Evolutionary conservation across 2,888 invertebrate genomes (phyloP), one percentile per base, ranked within the genome.

Genomic region (Mactromeris polynyma): DNA sequence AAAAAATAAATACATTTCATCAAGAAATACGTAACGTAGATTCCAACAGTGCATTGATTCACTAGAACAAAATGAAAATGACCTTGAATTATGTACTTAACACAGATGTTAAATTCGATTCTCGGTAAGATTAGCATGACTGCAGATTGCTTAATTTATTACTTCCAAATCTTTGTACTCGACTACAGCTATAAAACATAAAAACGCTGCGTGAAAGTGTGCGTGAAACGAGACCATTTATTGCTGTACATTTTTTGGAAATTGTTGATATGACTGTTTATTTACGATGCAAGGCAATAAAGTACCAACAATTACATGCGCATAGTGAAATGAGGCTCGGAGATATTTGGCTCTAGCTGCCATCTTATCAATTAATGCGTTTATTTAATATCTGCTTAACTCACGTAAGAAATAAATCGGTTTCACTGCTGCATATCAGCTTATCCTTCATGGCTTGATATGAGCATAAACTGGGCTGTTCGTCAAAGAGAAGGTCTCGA

Each of bases 51-150:
- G n/a, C 21, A 58, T 19, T 9, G 17, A 7, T 9, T 46, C 11
- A 4, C 46, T 46, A 1, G 46, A 46, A 46, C 46, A 46, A 46
- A 17, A n/a, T n/a, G n/a, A n/a, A n/a, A 46, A 11, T 14, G 46
- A 46, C 14, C 46, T 46, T 46, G 17, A 14, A 7, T 17, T n/a
- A 64, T n/a, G 58, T 64, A 64, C 58, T 26, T 64, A 64, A 26
- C 58, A 26, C 58, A 64, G 58, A 64, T 64, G 58, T 64, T 64
- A 64, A n/a, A 26, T 11, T n/a, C n/a, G 58, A 64, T 64, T 64
- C 26, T 64, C 11, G 26, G 58, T 26, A 11, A 21, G 58, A 64
- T 64, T 26, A 26, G 26, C 58, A 26, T 26, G 58, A 11, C 26
- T 64, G n/a, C 3, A 26, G 58, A 64, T 26, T 26, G 26, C n/a